These are phyloP conservation scores for Actenoides lindsayi DNA, from an alignment of 2,113 vertebrate genomes.

Conservation along the genomic window DNA sequence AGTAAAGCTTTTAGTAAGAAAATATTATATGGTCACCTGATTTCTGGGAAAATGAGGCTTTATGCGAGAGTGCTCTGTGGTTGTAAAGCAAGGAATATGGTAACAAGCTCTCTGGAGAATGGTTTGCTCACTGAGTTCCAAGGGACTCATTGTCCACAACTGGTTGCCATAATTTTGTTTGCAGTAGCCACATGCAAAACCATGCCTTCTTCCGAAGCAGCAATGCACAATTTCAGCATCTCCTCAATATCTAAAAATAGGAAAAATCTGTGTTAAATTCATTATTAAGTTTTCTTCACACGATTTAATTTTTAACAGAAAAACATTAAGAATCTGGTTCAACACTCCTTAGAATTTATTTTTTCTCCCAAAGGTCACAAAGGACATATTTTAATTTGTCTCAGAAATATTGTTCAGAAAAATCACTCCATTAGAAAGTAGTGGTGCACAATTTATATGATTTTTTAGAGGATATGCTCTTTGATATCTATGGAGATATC, in stretches of 20 bases:
- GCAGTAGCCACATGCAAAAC: neutral
- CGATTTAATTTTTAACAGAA: neutral
- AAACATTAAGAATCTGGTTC: neutral
- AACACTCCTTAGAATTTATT: neutral
- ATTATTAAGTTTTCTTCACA: neutral
- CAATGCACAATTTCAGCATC: neutral
- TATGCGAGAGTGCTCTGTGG: neutral
- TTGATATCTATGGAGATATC: slow-evolving; percentile 19
- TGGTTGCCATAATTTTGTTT: neutral
- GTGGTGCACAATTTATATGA: neutral
- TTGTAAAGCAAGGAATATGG: neutral
- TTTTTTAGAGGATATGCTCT: neutral
- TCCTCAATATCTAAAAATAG: neutral
- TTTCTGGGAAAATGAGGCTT: neutral
- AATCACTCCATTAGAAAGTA: neutral
- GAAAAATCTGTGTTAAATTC: neutral
- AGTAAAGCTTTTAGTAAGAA: neutral
- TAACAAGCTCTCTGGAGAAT: neutral
- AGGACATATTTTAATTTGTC: neutral
- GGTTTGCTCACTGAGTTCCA: neutral
- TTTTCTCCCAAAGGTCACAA: neutral
- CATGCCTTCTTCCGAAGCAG: neutral
- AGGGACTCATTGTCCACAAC: neutral
- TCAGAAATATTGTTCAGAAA: neutral
- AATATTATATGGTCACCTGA: neutral